These are phyloP conservation scores for Gadus chalcogrammus DNA, from an alignment of 2,113 vertebrate genomes.

Conservation along the genomic window DNA sequence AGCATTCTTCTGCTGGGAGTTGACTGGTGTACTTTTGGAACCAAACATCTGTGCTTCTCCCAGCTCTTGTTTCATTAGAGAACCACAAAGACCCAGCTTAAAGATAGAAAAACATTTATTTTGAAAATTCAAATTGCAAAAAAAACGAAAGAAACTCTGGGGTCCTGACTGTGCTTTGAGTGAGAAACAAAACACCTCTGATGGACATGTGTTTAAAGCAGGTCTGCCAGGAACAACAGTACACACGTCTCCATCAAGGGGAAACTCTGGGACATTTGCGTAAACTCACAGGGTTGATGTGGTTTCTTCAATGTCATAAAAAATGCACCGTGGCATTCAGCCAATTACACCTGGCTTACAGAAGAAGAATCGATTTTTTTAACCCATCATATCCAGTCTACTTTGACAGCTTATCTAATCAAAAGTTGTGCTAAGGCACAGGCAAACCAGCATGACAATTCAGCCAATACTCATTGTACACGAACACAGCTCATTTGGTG, in stretches of 20 bases:
- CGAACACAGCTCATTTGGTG: too few relatives aligned
- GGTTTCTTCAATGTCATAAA: slow-evolving; percentile 33
- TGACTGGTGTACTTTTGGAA: slow-evolving; percentile 45
- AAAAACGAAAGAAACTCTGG: slow-evolving; percentile 14
- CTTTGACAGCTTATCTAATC: too few relatives aligned
- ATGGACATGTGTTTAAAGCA: slow-evolving; percentile 51
- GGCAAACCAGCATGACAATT: too few relatives aligned
- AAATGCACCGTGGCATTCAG: slow-evolving; percentile 1
- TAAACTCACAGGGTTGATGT: slow-evolving; percentile 23
- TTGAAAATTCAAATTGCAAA: slow-evolving; percentile 54
- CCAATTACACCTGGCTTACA: neutral
- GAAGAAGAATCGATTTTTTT: slow-evolving; percentile 12
- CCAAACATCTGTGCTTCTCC: slow-evolving; percentile 60
- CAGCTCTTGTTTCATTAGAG: slow-evolving; percentile 54
- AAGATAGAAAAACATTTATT: slow-evolving; percentile 60
- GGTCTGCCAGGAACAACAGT: slow-evolving; percentile 53
- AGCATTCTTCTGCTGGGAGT: slow-evolving; percentile 68
- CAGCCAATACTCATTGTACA: too few relatives aligned
- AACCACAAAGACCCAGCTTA: slow-evolving; percentile 59
- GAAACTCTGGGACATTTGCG: slow-evolving; percentile 44
- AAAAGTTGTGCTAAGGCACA: too few relatives aligned
- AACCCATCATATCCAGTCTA: neutral
- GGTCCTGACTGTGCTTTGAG: slow-evolving; percentile 44
- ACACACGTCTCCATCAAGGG: slow-evolving; percentile 30
- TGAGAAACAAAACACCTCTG: slow-evolving; percentile 47